Evolutionary conservation across 2,797 vertebrate species (phyloP), one percentile per base, ranked within the genome.

Genomic region (Sebastes hubbsi): DNA sequence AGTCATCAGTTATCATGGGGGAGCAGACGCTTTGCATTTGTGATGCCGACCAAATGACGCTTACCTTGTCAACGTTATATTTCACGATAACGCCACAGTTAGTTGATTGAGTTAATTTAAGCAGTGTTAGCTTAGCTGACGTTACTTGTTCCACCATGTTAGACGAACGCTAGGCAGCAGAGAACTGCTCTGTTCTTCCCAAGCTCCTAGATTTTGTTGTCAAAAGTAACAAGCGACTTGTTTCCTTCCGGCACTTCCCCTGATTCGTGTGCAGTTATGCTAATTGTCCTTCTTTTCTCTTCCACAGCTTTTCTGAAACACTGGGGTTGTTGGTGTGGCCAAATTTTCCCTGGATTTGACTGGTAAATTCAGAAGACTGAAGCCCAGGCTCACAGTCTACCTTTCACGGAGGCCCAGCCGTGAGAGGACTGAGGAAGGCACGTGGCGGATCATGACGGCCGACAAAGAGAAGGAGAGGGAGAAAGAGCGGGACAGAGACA

Each of bases 381-480:
- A 99, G 98, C 98, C 98, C 98, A 99, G 98, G 98, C 98, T 99
- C 95, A 99, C 98, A 97, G 98, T 99, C 98, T 99, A 99, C 98
- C 98, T 99, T 99, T 99, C 98, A 99, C 98, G 98, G 98, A 99
- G 98, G 98, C 98, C 98, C 96, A 99, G 98, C 98, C 98, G 98
- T 99, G 98, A 99, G 98, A 99, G 98, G 98, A 99, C 98, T 98
- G 98, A 99, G 98, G 98, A 99, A 99, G 98, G 98, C 97, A 99
- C 98, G 97, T 99, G 98, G 98, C 97, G 97, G 97, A 99, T 99
- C 98, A 99, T 99, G 98, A 99, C 98, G 92, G 98, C 98, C 3
- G 98, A 99, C 95, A 99, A 99, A 97, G 98, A 99, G 80, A 99
- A 99, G 95, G 98, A 99, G 93, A 95, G 97, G 94, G 98, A 99